Conservation (phyloP, 1,140 invertebrate species). For the Ceratoteleas bidentatus region DNA sequence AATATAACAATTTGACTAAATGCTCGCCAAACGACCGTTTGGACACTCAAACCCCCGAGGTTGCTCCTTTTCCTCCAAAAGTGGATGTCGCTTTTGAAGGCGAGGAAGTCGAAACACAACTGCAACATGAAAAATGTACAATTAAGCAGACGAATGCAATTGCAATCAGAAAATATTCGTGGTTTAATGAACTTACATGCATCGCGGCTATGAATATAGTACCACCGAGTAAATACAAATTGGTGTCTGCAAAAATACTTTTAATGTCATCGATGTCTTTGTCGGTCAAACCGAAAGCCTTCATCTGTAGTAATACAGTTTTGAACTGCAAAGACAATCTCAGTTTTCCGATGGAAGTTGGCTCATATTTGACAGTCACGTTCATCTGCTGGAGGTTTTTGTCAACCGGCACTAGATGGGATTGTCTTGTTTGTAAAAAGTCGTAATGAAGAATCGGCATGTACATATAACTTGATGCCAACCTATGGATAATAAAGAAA, state of each 20-base stretch:
- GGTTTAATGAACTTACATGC: conserved; percentile 88
- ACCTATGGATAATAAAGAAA: too few species aligned
- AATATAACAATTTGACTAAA: conserved; percentile 97
- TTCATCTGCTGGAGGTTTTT: conserved; percentile 83
- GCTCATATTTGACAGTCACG: conserved; percentile 84
- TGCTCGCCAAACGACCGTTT: conserved; percentile 95
- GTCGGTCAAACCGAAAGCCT: conserved; percentile 91
- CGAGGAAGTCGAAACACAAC: conserved; percentile 97
- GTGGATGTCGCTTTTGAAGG: conserved; percentile 98
- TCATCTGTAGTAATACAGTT: conserved; percentile 88
- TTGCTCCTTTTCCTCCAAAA: conserved; percentile 94
- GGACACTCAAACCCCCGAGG: conserved; percentile 93
- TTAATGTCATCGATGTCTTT: conserved; percentile 99
- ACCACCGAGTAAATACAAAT: conserved; percentile 94
- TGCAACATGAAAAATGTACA: conserved; percentile 80
- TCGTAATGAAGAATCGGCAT: conserved; percentile 92
- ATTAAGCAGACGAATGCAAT: not conserved
- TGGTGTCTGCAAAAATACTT: conserved; percentile 97
- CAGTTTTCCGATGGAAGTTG: conserved; percentile 85
- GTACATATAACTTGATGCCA: conserved; percentile 86
- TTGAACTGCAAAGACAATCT: conserved; percentile 91
- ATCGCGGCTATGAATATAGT: conserved; percentile 96
- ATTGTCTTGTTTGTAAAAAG: conserved; percentile 88
- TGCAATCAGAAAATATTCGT: not conserved
- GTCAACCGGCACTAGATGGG: conserved; percentile 86